Evolutionary conservation across 2,888 invertebrate genomes (phyloP).

Genomic region (Chalcosyrphus nemorum): DNA sequence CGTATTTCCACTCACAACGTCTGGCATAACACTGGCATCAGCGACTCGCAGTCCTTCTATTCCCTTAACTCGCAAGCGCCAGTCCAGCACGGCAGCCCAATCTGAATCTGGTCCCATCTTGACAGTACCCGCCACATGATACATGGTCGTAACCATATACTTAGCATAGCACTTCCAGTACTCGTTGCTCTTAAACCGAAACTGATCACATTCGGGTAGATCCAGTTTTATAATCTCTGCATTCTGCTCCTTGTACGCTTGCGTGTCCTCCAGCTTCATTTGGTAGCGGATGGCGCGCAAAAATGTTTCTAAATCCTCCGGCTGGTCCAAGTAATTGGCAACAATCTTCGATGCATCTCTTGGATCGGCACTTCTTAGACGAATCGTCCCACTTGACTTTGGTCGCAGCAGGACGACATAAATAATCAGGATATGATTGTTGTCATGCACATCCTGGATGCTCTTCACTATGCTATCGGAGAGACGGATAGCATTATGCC

Average conservation of each 20-base stretch:
- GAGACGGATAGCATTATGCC: not conserved
- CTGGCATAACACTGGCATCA: conserved; percentile 93
- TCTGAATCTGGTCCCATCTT: conserved; percentile 85
- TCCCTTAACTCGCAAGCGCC: conserved; percentile 83
- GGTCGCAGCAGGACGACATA: conserved; percentile 82
- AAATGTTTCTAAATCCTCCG: conserved; percentile 83
- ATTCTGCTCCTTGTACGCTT: conserved; percentile 80
- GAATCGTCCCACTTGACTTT: conserved; percentile 84
- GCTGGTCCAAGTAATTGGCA: conserved; percentile 85
- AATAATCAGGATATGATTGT: conserved; percentile 79
- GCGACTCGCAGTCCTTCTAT: conserved; percentile 88
- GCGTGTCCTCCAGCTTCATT: conserved; percentile 80
- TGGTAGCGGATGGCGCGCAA: conserved; percentile 81
- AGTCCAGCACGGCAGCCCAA: conserved; percentile 83
- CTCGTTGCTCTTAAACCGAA: conserved; percentile 78
- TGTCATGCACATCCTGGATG: conserved; percentile 60
- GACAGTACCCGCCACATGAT: conserved; percentile 88
- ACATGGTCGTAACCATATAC: conserved; percentile 84
- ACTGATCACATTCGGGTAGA: conserved; percentile 74
- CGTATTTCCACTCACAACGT: conserved; percentile 89
- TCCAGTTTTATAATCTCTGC: conserved; percentile 74
- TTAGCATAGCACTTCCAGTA: conserved; percentile 85
- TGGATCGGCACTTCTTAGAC: conserved; percentile 84
- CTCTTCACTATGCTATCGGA: conserved; percentile 23
- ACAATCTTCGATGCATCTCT: conserved; percentile 84